These are phyloP conservation scores for Marasmarcha lunaedactyla DNA, from an alignment of 2,888 invertebrate genomes.

Conservation along the genomic window DNA sequence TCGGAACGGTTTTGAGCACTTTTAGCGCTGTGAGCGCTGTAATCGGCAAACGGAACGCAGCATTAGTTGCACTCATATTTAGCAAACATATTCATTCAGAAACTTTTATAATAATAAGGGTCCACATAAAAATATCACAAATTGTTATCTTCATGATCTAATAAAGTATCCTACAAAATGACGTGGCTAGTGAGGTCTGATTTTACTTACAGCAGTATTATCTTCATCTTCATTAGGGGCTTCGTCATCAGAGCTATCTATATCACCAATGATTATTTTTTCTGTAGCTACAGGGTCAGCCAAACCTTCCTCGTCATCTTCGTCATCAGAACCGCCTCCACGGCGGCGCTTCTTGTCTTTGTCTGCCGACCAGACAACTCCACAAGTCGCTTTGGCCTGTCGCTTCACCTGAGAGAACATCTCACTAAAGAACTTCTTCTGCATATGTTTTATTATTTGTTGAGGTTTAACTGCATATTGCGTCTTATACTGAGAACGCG, in stretches of 20 bases:
- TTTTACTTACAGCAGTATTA: slow-evolving; percentile 53
- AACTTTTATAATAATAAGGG: too few relatives aligned
- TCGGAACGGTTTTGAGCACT: too few relatives aligned
- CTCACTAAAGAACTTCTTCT: slow-evolving; percentile 75
- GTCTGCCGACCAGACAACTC: slow-evolving; percentile 61
- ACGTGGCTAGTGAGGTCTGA: too few relatives aligned
- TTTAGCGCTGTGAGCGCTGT: too few relatives aligned
- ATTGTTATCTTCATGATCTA: too few relatives aligned
- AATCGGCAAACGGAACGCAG: too few relatives aligned
- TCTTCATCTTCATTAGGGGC: slow-evolving; percentile 70
- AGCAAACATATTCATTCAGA: too few relatives aligned
- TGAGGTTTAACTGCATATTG: slow-evolving; percentile 79
- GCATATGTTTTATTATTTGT: slow-evolving; percentile 79
- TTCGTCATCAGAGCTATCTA: slow-evolving; percentile 77
- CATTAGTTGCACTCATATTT: too few relatives aligned
- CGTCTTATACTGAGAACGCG: slow-evolving; percentile 78
- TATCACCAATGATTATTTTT: slow-evolving; percentile 31
- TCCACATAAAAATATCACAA: too few relatives aligned
- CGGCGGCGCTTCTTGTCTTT: slow-evolving; percentile 38
- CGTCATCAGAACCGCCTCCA: slow-evolving; percentile 30
- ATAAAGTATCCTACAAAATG: too few relatives aligned
- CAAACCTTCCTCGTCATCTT: slow-evolving; percentile 45
- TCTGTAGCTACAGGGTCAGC: slow-evolving; percentile 23
- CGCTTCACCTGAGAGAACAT: slow-evolving; percentile 74
- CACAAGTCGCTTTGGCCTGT: slow-evolving; percentile 63